These are phyloP conservation scores for Onthophagus taurus DNA, from an alignment of 1,140 invertebrate genomes.

Conservation along the genomic window DNA sequence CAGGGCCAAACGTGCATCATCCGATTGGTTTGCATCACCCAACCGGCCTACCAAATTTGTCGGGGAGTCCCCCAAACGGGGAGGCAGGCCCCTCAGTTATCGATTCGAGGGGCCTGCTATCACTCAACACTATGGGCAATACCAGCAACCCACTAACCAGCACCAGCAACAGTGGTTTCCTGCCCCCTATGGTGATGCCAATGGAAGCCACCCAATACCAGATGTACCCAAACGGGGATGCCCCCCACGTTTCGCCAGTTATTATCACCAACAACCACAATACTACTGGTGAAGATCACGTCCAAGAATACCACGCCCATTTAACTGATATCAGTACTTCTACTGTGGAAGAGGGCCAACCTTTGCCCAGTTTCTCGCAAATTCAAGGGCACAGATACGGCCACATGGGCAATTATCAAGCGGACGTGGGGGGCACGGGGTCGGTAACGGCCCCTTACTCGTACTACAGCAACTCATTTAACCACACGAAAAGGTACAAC, in stretches of 20 bases:
- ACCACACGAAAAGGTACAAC: conserved; percentile 20
- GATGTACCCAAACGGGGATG: conserved; percentile 69
- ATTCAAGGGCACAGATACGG: conserved; percentile 48
- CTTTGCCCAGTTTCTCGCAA: conserved; percentile 54
- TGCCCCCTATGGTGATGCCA: conserved; percentile 43
- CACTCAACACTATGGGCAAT: conserved; percentile 24
- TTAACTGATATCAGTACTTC: conserved; percentile 12
- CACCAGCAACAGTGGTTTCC: conserved; percentile 35
- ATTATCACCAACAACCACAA: conserved; percentile 58
- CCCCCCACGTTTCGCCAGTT: conserved; percentile 76
- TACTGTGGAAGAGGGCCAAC: conserved; percentile 27
- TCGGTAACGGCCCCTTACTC: conserved; percentile 41
- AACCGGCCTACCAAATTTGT: conserved; percentile 17
- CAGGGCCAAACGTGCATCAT: conserved; percentile 45
- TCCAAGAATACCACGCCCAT: conserved; percentile 2
- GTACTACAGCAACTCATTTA: conserved; percentile 21
- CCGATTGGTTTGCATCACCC: conserved; percentile 39
- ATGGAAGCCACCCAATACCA: conserved; percentile 50
- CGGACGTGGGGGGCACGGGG: conserved; percentile 64
- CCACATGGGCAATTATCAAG: conserved; percentile 41
- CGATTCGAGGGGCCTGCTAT: conserved; percentile 76
- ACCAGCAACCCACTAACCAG: conserved; percentile 25
- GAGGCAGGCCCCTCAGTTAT: conserved; percentile 62
- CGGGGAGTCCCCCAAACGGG: conserved; percentile 72
- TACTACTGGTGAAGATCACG: conserved; percentile 58